phyloP scores from a whole-genome alignment of 2,888 invertebrate species.

The Dione juno region DNA sequence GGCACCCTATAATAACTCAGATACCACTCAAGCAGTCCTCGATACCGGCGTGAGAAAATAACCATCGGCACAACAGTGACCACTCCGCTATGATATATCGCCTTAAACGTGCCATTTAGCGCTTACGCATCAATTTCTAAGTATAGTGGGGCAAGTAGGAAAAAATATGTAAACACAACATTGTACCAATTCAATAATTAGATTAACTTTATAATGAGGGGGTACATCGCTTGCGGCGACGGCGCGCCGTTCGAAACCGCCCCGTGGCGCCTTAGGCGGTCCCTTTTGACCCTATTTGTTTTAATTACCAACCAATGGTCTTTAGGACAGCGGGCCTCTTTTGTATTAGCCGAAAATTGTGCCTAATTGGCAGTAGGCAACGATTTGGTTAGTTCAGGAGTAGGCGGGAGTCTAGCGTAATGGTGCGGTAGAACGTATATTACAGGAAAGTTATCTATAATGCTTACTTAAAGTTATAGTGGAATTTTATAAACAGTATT shows the following conservation, averaged over 20 bases:
- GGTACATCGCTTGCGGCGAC: constrained; percentile 73
- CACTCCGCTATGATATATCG: constrained; percentile 76
- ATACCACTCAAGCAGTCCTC: constrained; percentile 53
- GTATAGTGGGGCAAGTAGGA: constrained; percentile 81
- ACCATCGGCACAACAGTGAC: constrained; percentile 72
- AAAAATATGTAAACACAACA: constrained; percentile 83
- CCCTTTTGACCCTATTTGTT: constrained; percentile 82
- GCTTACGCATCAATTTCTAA: constrained; percentile 80
- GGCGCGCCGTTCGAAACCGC: constrained; percentile 72
- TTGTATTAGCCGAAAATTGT: constrained; percentile 77
- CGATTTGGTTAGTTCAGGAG: constrained; percentile 48
- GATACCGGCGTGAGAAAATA: constrained; percentile 71
- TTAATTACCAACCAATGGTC: constrained; percentile 80
- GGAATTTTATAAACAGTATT: neutral
- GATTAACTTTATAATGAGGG: constrained; percentile 82
- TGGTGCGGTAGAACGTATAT: constrained; percentile 20
- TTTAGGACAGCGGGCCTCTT: constrained; percentile 73
- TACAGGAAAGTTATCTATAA: neutral
- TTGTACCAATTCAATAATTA: constrained; percentile 84
- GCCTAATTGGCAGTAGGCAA: constrained; percentile 73
- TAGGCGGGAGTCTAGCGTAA: constrained; percentile 42
- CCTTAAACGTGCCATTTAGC: constrained; percentile 83
- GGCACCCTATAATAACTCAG: constrained; percentile 64
- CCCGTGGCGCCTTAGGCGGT: constrained; percentile 80
- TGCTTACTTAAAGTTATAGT: neutral